These are phyloP conservation scores for Cordilura impudica DNA, from an alignment of 2,888 invertebrate genomes.

Conservation along the genomic window DNA sequence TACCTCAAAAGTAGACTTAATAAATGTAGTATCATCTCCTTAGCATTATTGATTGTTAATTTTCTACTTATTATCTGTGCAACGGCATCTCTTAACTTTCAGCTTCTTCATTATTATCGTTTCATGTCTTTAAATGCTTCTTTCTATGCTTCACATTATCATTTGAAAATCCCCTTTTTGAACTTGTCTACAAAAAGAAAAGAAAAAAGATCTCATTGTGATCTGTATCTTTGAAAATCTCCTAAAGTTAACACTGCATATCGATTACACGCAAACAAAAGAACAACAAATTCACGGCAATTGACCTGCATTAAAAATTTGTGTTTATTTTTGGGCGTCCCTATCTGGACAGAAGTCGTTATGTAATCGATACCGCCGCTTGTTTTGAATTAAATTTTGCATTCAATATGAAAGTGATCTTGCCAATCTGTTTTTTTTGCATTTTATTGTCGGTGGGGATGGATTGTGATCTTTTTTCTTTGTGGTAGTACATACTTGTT, in stretches of 20 bases:
- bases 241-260: slow-evolving; percentile 61
- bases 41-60: slow-evolving; percentile 45
- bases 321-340: slow-evolving; percentile 26
- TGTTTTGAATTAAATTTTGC: slow-evolving; percentile 34
- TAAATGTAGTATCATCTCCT: neutral
- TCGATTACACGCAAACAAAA: slow-evolving; percentile 50
- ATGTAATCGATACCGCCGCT: slow-evolving; percentile 71
- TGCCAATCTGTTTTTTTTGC: slow-evolving; percentile 25
- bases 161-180: slow-evolving; percentile 14
- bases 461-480: slow-evolving; percentile 10
- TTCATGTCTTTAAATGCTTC: neutral
- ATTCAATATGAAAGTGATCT: slow-evolving; percentile 41
- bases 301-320: slow-evolving; percentile 6
- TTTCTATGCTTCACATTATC: slow-evolving; percentile 39
- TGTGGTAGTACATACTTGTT: slow-evolving; percentile 30
- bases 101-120: neutral
- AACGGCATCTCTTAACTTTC: slow-evolving; percentile 54
- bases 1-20: neutral
- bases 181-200: neutral
- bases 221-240: slow-evolving; percentile 54
- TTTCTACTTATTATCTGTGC: slow-evolving; percentile 47
- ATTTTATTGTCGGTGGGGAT: slow-evolving; percentile 15
- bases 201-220: neutral
- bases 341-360: slow-evolving; percentile 64
- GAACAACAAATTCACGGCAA: slow-evolving; percentile 9